Base-by-base conservation (phyloP, 2,113 vertebrate species). In the Neolamprologus brichardi region DNA sequence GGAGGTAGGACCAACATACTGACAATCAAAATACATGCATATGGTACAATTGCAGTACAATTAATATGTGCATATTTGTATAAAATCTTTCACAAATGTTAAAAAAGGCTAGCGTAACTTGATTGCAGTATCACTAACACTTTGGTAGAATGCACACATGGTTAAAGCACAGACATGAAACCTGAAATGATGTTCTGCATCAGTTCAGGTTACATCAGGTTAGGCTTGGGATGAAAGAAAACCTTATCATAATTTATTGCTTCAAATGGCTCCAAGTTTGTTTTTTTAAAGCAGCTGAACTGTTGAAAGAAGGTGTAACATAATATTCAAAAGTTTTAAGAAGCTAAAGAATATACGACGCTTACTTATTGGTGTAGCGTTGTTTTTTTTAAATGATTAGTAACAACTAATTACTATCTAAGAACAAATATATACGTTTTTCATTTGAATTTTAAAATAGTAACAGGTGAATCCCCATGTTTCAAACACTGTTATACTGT, bases 1-100 rank as follows among this genome's bases (percentile, higher is more conserved):
- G 2, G 97, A 98, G 97, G 98, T 98, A 96, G 95, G 12, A 62
- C 17, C n/a, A 28, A 32, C 56, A 44, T 52, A 17, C 25, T 79
- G 25, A 51, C 54, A 37, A 6, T 67, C 30, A n/a, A 37, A 64
- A 52, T 56, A 17, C 30, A 75, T 11, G 28, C 9, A 44, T 28
- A 30, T 15, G 4, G 56, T 20, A 67, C 25, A 64, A 32, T 51
- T 25, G 18, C 4, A 78, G 25, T 41, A 30, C 51, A 80, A 37
- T 20, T 11, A 15, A 23, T 32, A n/a, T n/a, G 25, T 77, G 9
- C 46, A 51, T 77, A 32, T 13, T 32, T n/a, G 17, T 17, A 77
- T 51, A 32, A 32, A 77, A 77, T 51, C 54, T 20, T 37, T 52
- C 51, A 72, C 18, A 53, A 20, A 79, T 18, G 8, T 49, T 78